phyloP scores from a whole-genome alignment of 2,797 vertebrate species.

The Enteromius treurensis region DNA sequence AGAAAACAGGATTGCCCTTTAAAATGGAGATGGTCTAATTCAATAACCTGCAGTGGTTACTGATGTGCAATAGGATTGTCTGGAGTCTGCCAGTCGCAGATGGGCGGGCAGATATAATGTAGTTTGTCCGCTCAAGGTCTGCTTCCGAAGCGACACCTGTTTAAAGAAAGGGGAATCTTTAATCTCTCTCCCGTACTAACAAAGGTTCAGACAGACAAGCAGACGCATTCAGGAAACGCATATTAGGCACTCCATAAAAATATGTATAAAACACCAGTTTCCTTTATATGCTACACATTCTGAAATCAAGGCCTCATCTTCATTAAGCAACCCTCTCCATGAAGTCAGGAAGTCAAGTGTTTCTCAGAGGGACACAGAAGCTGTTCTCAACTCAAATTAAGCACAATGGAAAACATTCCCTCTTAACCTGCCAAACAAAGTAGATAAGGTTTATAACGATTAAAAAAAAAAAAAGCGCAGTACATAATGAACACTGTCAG shows the following conservation, averaged over 20 bases:
- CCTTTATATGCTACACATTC: background rate
- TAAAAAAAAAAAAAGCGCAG: conserved; percentile 57
- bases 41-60: conserved; percentile 81
- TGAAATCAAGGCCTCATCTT: conserved; percentile 6
- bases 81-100: conserved; percentile 81
- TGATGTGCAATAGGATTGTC: conserved; percentile 82
- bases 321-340: background rate
- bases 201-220: conserved; percentile 72
- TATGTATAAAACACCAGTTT: background rate
- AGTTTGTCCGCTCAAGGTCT: conserved; percentile 75
- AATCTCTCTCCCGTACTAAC: conserved; percentile 77
- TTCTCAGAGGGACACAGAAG: conserved; percentile 22
- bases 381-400: conserved; percentile 54
- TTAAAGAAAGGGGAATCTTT: conserved; percentile 79
- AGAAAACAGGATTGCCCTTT: conserved; percentile 82
- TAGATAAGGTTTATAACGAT: conserved; percentile 65
- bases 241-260: conserved; percentile 29
- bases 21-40: conserved; percentile 84
- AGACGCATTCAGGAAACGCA: conserved; percentile 69
- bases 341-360: background rate
- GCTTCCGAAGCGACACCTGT: conserved; percentile 81
- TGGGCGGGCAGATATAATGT: conserved; percentile 76
- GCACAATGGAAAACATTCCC: conserved; percentile 48
- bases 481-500: conserved; percentile 71
- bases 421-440: conserved; percentile 57